Base-by-base conservation (phyloP, 2,888 invertebrate genomes). In the Monoplex corrugatus region DNA sequence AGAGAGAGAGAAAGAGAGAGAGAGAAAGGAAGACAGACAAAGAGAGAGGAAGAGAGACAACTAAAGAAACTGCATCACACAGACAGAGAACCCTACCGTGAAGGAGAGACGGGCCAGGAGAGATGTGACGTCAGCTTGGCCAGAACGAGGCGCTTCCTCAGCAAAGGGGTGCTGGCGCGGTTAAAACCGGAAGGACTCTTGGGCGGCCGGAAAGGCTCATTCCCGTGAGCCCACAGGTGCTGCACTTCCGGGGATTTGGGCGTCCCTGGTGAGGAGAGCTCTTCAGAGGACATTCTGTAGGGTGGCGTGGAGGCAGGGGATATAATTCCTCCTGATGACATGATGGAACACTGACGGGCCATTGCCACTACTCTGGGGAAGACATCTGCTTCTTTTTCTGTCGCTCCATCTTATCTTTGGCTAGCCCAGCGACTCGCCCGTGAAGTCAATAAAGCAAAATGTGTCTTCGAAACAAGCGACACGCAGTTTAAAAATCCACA, bases 211-310 rank as follows among this genome's bases (percentile, higher is more conserved):
- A 50, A 50, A n/a, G 50, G 35, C 38, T 84, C 84, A 57, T 84
- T 84, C 57, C 84, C 84, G 50, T 84, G 84, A 35, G 87, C 87
- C 87, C 87, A 87, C 75, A 87, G 87, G 45, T 87, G 87, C 44
- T 75, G 87, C 44, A 87, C 75, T 57, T 84, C 84, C 38, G 84
- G 57, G 35, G 84, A 84, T 16, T 38, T 50, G 8, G 87, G 45
- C 0, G 45, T 28, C 19, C 43, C 75, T n/a, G 68, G 44, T 19
- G 68, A 23, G 0, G 40, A 35, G 40, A 19, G 1, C 28, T 35
- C 68, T 13, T 72, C 86, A 0, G 44, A 45, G 19, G 40, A 44
- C 28, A 3, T 16, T 10, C 44, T n/a, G 0, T 35, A n/a, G 3
- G n/a, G 84, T 1, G 45, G 84, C 28, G 38, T 10, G 16, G 45